phyloP scores from a whole-genome alignment of 2,113 vertebrate species.

The Vombatus ursinus region DNA sequence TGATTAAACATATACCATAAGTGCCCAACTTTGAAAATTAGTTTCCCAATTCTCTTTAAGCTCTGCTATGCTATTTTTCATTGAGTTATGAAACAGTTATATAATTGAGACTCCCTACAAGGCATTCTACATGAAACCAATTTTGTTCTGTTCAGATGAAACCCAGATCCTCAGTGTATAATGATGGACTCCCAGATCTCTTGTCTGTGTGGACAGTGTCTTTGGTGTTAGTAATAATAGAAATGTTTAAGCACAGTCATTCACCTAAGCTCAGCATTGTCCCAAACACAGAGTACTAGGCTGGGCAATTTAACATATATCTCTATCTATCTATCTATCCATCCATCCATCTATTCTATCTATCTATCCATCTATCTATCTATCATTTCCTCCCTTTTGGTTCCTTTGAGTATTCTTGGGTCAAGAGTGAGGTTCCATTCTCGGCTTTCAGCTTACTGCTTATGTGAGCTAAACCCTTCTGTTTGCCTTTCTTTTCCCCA shows the following conservation, averaged over 20 bases:
- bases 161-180: conserved; percentile 62
- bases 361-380: too few species aligned
- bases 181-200: conserved; percentile 61
- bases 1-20: conserved; percentile 30
- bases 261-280: conserved; percentile 1
- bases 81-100: conserved; percentile 67
- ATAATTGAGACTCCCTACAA: conserved; percentile 53
- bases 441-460: conserved; percentile 64
- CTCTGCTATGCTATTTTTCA: conserved; percentile 51
- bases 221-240: conserved; percentile 70
- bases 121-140: conserved; percentile 29
- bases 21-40: conserved; percentile 47
- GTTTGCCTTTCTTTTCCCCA: conserved; percentile 65
- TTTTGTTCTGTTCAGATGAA: conserved; percentile 66
- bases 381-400: conserved; percentile 40
- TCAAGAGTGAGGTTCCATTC: conserved; percentile 74
- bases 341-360: too few species aligned
- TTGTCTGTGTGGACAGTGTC: conserved; percentile 55
- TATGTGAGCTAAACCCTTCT: conserved; percentile 62
- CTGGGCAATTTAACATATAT: not conserved
- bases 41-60: conserved; percentile 10
- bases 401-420: conserved; percentile 68
- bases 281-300: not conserved
- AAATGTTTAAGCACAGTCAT: conserved; percentile 47
- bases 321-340: too few species aligned